Conservation (phyloP, 2,797 vertebrate genomes). For the Emys orbicularis region DNA sequence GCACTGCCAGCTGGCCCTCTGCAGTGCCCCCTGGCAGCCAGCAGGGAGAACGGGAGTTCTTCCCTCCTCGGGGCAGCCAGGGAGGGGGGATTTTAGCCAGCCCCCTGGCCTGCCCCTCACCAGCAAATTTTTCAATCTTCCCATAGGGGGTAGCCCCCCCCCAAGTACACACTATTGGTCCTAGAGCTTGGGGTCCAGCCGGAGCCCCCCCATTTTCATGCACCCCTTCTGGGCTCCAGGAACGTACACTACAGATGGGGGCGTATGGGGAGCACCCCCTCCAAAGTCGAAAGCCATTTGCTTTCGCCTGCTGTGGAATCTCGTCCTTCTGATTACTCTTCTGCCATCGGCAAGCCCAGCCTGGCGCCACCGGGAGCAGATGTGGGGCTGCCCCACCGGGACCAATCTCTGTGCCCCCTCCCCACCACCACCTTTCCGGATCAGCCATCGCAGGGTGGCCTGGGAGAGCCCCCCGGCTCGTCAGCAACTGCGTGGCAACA, state of each 20-base stretch:
- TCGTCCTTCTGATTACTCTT: not conserved
- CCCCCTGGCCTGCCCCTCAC: not conserved
- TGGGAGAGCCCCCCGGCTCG: too few species aligned
- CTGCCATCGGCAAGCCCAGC: not conserved
- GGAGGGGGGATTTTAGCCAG: not conserved
- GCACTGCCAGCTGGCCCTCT: too few species aligned
- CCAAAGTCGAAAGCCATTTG: not conserved
- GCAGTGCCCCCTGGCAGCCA: not conserved
- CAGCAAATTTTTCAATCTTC: not conserved
- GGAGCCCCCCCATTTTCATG: not conserved
- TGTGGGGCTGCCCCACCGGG: too few species aligned
- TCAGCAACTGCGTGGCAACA: fast-evolving
- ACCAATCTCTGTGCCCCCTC: not conserved
- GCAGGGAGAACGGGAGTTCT: not conserved
- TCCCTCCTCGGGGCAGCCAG: not conserved
- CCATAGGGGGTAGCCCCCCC: not conserved
- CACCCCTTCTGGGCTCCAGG: not conserved
- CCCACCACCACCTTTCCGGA: not conserved
- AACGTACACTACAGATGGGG: not conserved
- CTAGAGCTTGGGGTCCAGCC: fast-evolving
- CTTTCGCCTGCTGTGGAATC: not conserved
- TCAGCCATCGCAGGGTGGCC: fast-evolving
- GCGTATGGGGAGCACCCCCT: too few species aligned
- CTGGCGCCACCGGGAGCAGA: too few species aligned
- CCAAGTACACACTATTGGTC: not conserved